Evolutionary conservation across 2,888 invertebrate genomes (phyloP), one percentile per base, ranked within the genome.

Genomic region (Leptopilina drosophilae): DNA sequence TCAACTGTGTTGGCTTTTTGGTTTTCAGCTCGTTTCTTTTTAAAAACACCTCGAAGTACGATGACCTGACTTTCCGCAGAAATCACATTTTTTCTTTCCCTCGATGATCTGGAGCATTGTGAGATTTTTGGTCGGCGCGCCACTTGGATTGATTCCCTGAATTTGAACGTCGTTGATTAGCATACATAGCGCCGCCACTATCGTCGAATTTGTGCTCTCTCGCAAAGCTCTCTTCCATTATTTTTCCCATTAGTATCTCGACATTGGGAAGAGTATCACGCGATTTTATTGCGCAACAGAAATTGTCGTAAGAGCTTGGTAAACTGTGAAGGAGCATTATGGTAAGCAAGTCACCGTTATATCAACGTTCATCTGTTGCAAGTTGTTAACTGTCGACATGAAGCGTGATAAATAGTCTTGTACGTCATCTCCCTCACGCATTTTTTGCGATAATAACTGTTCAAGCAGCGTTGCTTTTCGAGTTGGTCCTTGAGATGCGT

Each of bases 401-500:
- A 20, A 20, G 20, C 20, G 20, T 20, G 20, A 20, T 20, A 20
- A 20, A 20, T 20, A 20, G 1, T 20, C 20, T 20, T 20, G 20
- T 49, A 11, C 11, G 49, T 11, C 49, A 49, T 11, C 11, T 11
- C 49, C 11, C 11, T 49, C 11, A 12, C 11, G 11, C 49, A 49
- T 12, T 40, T 78, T 79, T 15, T 80, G 75, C 26, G 77, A 76
- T 1, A 77, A 6, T 1, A 65, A 56, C 66, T 62, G 77, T 56
- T 79, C 77, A n/a, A 82, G 67, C n/a, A 82, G 59, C 9, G 76
- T 78, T 9, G 81, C 81, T 53, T 82, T 81, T 42, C 77, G 49
- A 8, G 81, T 80, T 56, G 79, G 81, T 2, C 81, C 81, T 64
- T 79, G 73, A 0, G 81, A 81, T 2, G 56, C 75, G 42, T 81